Base-by-base conservation (phyloP, 2,797 vertebrate genomes). In the Peromyscus attwateri region DNA sequence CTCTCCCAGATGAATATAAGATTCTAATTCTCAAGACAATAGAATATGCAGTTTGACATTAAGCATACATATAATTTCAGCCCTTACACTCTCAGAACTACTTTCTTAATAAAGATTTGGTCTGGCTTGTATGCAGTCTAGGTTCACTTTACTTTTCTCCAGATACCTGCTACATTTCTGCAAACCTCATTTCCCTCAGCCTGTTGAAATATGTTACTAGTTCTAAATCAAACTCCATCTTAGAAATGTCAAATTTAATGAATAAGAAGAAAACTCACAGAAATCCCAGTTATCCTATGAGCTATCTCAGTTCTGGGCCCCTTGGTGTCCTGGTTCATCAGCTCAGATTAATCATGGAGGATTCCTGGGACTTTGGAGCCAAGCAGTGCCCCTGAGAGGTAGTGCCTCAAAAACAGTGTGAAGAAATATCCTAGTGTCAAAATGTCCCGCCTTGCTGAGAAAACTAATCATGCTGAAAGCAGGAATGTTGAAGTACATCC, bases 161-260 rank as follows among this genome's bases (percentile, higher is more conserved):
- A 29, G 11, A 19, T 52, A 3, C 77, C 37, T 64, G 0, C 49
- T 94, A 1, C 31, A 92, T 91, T 96, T 89, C 73, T 68, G 46
- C 37, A 97, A 73, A 73, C 91, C 37, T 60, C 6, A 57, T 96
- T 97, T 97, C 73, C 57, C 40, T 12, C 13, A 96, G 8, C 5
- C 27, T 55, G 64, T 40, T 97, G 90, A 75, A 76, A 87, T 76
- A 94, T 25, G 29, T 37, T 96, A 71, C 23, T 68, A 64, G 16
- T 92, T 83, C 57, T 68, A 88, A 96, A 95, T 17, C 70, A 93
- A 97, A n/a, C 14, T 90, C 92, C 49, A 25, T 85, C 94, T 97
- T 89, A 95, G 83, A 97, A 97, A 97, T 87, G 37, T 95, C 88
- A 97, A 96, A 91, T 73, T 75, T 95, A 94, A 92, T 87, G 85